Evolutionary conservation across 1,140 invertebrate species (phyloP), one percentile per base, ranked within the genome.

Genomic region (Ceratosolen fusciceps): DNA sequence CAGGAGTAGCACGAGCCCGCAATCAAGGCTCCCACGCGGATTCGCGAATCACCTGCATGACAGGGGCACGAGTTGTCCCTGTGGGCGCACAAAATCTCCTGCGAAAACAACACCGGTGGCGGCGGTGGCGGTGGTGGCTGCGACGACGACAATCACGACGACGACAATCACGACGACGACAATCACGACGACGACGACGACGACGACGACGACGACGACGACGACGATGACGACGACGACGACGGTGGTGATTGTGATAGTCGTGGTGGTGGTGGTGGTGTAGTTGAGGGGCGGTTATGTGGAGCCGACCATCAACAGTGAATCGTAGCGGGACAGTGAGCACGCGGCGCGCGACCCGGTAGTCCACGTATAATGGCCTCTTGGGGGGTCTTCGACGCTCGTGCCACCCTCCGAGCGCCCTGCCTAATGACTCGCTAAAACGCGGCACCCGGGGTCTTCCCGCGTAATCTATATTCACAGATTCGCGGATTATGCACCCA

Each of bases 401-500:
- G 24, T 56, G 73, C 43, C 72, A 34, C 39, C 39, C 56, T 54
- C 62, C 37, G 68, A 7, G 21, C 19, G 49, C 70, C 70, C 60
- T 78, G 74, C 60, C 58, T 77, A 80, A 80, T 80, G 79, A 77
- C 74, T 80, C 71, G 80, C 71, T 74, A 74, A 74, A 80, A 71
- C 54, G 73, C 65, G 58, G 31, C 60, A 65, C 31, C 31, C 85
- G 72, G 82, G 80, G 82, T 82, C 5, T 1, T 0, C 34, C 82
- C 84, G 83, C 84, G 86, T 87, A 87, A 88, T 88, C 87, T 31
- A 37, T 84, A 86, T 86, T 87, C 88, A 87, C 49, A 9, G 87
- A 88, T 88, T 88, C 88, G 87, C 87, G 87, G 87, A 88, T 89
- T 88, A 87, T 85, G 84, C 84, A 86, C 87, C 77, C 86, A 87